Conservation (phyloP, 2,888 invertebrate genomes). For the Diaperis boleti region DNA sequence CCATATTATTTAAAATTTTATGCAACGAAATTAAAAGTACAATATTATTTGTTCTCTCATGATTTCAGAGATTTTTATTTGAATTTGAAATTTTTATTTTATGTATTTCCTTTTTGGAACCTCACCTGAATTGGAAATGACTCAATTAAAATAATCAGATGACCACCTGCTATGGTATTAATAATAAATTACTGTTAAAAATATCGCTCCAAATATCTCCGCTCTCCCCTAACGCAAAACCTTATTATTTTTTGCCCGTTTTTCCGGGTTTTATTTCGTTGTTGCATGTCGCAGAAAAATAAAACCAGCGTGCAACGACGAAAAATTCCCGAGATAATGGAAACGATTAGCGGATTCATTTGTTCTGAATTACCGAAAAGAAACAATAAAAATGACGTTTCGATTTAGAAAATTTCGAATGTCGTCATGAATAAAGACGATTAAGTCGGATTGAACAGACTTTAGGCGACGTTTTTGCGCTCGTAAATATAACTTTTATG, state of each 20-base stretch:
- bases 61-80: too few relatives aligned
- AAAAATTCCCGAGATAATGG: slow-evolving; percentile 34
- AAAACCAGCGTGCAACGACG: slow-evolving; percentile 14
- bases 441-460: slow-evolving; percentile 6
- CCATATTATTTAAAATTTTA: too few relatives aligned
- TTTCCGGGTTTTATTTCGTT: slow-evolving; percentile 36
- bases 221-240: too few relatives aligned
- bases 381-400: background rate
- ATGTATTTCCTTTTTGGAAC: too few relatives aligned
- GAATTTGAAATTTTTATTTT: too few relatives aligned
- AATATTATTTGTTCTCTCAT: too few relatives aligned
- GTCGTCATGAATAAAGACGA: background rate
- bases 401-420: background rate
- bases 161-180: too few relatives aligned
- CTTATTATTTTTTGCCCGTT: slow-evolving; percentile 31
- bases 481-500: slow-evolving; percentile 3
- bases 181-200: too few relatives aligned
- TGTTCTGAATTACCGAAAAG: slow-evolving; percentile 7
- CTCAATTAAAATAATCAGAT: too few relatives aligned
- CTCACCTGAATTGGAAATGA: too few relatives aligned
- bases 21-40: too few relatives aligned
- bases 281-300: slow-evolving; percentile 39
- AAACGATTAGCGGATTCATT: slow-evolving; percentile 20
- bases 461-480: background rate
- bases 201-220: too few relatives aligned